phyloP scores from a whole-genome alignment of 1,140 invertebrate species.

The Pararge aegeria region DNA sequence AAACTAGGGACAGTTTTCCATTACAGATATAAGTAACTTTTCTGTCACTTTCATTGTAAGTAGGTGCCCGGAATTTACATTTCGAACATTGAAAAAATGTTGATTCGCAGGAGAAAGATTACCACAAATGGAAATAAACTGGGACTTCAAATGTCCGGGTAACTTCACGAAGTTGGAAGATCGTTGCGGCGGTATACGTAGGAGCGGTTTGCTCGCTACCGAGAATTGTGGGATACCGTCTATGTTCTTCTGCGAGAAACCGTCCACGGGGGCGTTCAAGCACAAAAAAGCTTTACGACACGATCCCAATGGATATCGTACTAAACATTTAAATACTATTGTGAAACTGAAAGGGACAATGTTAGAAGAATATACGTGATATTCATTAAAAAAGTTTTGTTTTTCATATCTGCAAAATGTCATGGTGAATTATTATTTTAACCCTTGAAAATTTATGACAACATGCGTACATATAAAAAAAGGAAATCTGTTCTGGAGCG shows the following conservation, averaged over 20 bases:
- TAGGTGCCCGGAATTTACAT: no score
- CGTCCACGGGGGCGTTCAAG: constrained; percentile 28
- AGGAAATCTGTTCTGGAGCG: no score
- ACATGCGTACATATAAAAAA: no score
- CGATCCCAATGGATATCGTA: background rate
- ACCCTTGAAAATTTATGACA: no score
- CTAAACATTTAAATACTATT: background rate
- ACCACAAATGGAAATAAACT: constrained; percentile 35
- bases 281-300: constrained; percentile 11
- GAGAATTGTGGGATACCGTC: constrained; percentile 40
- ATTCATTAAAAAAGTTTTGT: background rate
- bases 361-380: background rate
- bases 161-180: constrained; percentile 31
- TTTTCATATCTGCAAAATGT: background rate
- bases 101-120: constrained; percentile 43
- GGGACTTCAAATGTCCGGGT: constrained; percentile 48
- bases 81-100: no score
- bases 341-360: background rate
- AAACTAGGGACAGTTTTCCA: no score
- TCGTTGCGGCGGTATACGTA: constrained; percentile 52
- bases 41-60: no score
- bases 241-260: constrained; percentile 61
- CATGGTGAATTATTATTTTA: no score
- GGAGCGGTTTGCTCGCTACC: constrained; percentile 48
- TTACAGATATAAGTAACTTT: no score